phyloP scores from a whole-genome alignment of 2,888 invertebrate genomes.

The Altica lythri region DNA sequence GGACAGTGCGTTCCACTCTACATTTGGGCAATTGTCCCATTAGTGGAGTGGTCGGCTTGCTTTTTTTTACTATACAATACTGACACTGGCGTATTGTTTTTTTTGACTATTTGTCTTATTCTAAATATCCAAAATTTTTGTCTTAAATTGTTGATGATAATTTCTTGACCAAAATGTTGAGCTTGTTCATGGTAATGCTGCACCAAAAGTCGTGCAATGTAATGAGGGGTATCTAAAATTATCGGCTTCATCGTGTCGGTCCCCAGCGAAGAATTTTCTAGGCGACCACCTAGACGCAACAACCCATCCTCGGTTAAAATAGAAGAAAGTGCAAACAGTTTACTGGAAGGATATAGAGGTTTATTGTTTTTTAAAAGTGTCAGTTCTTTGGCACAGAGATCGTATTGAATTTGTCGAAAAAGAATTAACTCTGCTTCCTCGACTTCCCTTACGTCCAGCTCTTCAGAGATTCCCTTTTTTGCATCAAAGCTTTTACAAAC shows the following conservation, averaged over 20 bases:
- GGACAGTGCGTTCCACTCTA: too few species aligned
- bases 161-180: slow-evolving; percentile 18
- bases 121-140: too few species aligned
- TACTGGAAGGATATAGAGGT: slow-evolving; percentile 1
- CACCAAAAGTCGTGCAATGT: slow-evolving; percentile 21
- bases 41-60: slow-evolving; percentile 9
- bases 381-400: too few species aligned
- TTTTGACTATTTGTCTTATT: slow-evolving; percentile 23
- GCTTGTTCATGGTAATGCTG: slow-evolving; percentile 23
- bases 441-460: too few species aligned
- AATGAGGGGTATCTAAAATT: background rate
- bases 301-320: background rate
- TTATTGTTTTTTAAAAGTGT: background rate
- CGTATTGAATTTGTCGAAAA: too few species aligned
- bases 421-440: too few species aligned
- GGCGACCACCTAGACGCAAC: background rate
- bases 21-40: too few species aligned
- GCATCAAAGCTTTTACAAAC: too few species aligned
- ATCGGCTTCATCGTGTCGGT: background rate
- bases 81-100: slow-evolving; percentile 11
- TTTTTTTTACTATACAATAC: slow-evolving; percentile 16
- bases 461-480: too few species aligned
- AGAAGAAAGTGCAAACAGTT: background rate
- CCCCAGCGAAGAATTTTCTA: background rate
- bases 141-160: too few species aligned